These are phyloP conservation scores for Drosophila seclusa DNA, from an alignment of 2,888 invertebrate genomes.

Conservation along the genomic window DNA sequence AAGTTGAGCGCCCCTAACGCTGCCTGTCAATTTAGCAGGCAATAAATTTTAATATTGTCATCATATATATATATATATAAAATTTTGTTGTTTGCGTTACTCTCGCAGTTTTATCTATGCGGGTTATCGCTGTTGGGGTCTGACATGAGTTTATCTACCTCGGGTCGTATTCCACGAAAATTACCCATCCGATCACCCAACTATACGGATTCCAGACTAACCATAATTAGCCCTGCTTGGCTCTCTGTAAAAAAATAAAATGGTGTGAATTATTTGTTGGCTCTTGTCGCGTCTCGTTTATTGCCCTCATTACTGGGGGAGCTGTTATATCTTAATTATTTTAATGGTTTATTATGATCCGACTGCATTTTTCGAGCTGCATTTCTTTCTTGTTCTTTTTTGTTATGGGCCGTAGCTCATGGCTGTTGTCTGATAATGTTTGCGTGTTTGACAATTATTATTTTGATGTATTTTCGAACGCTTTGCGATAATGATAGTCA, in stretches of 20 bases:
- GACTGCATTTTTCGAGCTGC: slow-evolving; percentile 20
- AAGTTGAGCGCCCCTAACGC: slow-evolving; percentile 5
- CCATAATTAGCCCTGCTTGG: slow-evolving; percentile 62
- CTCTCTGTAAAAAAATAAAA: slow-evolving; percentile 31
- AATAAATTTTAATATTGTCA: slow-evolving; percentile 81
- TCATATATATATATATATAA: not conserved
- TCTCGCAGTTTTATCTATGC: slow-evolving; percentile 71
- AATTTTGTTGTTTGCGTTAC: slow-evolving; percentile 34
- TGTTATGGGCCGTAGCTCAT: slow-evolving; percentile 9
- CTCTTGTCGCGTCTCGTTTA: slow-evolving; percentile 37
- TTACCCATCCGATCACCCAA: slow-evolving; percentile 17
- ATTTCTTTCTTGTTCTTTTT: not conserved
- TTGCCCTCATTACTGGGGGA: slow-evolving; percentile 56
- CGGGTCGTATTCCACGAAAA: not conserved
- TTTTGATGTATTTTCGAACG: slow-evolving; percentile 44
- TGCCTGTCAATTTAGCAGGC: slow-evolving; percentile 81
- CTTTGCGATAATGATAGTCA: slow-evolving; percentile 69
- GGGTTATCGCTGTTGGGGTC: slow-evolving; percentile 74
- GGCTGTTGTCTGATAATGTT: slow-evolving; percentile 35
- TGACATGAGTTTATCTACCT: slow-evolving; percentile 45
- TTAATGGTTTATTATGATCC: slow-evolving; percentile 76
- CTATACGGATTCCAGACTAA: slow-evolving; percentile 22
- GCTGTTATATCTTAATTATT: slow-evolving; percentile 73
- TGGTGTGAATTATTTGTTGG: slow-evolving; percentile 71
- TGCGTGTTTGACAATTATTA: slow-evolving; percentile 70